Evolutionary conservation across 2,888 invertebrate species (phyloP).

Genomic region (Holacanthella duospinosa): DNA sequence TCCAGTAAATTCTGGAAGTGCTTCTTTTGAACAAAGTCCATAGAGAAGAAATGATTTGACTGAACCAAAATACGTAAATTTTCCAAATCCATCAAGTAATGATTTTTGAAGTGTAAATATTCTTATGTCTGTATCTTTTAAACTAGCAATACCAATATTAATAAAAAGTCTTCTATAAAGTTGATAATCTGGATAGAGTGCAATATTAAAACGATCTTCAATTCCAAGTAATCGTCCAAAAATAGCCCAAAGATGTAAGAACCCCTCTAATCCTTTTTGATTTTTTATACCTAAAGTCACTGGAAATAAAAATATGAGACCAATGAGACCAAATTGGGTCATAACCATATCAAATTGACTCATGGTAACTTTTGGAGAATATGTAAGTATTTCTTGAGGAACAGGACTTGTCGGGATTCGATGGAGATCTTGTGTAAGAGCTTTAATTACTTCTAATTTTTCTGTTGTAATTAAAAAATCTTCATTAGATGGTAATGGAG

Average conservation of each 20-base stretch:
- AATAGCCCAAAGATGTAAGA: conserved; percentile 28
- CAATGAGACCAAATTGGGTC: conserved; percentile 43
- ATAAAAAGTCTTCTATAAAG: conserved; percentile 20
- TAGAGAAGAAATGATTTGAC: conserved; percentile 19
- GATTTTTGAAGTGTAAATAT: conserved; percentile 24
- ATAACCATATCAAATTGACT: conserved; percentile 44
- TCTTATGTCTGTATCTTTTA: conserved; percentile 24
- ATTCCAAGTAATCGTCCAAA: conserved; percentile 27
- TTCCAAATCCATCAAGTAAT: conserved; percentile 19
- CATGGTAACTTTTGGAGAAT: conserved; percentile 35
- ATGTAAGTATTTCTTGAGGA: conserved; percentile 21
- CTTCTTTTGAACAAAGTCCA: conserved; percentile 16
- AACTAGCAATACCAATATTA: conserved; percentile 23
- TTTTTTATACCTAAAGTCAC: conserved; percentile 17
- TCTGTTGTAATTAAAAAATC: conserved; percentile 14
- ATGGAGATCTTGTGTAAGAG: conserved; percentile 22
- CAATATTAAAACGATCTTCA: conserved; percentile 27
- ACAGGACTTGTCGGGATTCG: conserved; percentile 16
- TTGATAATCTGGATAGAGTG: conserved; percentile 17
- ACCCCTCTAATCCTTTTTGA: conserved; percentile 17
- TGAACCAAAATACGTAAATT: conserved; percentile 14
- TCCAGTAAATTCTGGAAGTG: conserved; percentile 18
- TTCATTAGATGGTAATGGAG: conserved; percentile 11
- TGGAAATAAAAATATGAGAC: conserved; percentile 39
- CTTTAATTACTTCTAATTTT: conserved; percentile 17